Conservation (phyloP, 1,140 invertebrate genomes). For the Cataglyphis hispanica region DNA sequence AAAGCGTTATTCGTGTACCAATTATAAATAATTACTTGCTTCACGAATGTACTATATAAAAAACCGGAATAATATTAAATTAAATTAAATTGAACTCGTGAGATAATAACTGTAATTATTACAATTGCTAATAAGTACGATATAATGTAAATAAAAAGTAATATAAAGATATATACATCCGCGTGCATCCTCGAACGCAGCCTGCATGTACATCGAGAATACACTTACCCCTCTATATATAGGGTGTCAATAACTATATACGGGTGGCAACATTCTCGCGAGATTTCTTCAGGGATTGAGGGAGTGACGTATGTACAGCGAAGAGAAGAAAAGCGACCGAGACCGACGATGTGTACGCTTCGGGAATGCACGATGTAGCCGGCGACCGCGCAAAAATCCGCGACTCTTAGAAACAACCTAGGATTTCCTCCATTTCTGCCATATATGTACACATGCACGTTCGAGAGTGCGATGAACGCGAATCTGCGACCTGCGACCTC, state of each 20-base stretch:
- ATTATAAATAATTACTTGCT: no score
- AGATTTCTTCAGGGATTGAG: constrained; percentile 42
- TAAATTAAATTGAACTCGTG: neutral
- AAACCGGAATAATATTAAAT: neutral
- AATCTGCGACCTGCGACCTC: constrained; percentile 25
- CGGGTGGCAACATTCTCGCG: constrained; percentile 24
- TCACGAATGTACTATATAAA: neutral
- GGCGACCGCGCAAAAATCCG: constrained; percentile 65
- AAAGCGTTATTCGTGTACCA: neutral
- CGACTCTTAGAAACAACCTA: constrained; percentile 69
- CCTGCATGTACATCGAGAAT: neutral
- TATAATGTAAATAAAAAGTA: neutral
- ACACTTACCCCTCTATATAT: neutral
- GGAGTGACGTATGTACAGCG: constrained; percentile 23
- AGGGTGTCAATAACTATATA: constrained; percentile 69
- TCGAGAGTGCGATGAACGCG: constrained; percentile 15
- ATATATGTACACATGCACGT: constrained; percentile 47
- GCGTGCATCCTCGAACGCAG: neutral
- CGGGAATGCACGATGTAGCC: constrained; percentile 63
- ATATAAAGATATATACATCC: neutral
- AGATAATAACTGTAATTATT: neutral
- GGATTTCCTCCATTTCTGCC: constrained; percentile 59
- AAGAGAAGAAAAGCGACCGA: constrained; percentile 40
- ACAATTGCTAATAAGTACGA: neutral
- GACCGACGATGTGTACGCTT: constrained; percentile 55